A percentile compares a stretch with the other conserved stretches of the same genome.
Evolutionary conservation across 1,140 invertebrate species (phyloP).

Genomic region (Heliothis subflexa): DNA sequence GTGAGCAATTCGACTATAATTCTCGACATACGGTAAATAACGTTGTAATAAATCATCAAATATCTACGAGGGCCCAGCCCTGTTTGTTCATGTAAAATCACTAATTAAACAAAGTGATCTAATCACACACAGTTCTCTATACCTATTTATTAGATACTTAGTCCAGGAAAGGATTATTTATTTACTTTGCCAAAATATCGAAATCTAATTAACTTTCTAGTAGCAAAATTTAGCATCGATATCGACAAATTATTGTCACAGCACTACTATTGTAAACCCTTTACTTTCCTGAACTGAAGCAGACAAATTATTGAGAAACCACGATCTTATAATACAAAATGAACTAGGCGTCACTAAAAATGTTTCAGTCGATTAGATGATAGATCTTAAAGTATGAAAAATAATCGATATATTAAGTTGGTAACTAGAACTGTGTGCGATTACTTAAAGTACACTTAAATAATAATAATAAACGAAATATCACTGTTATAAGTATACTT

Average conservation of each 20-base stretch:
- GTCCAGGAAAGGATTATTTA: too few species aligned
- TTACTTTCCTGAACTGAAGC: too few species aligned
- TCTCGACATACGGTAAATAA: not conserved
- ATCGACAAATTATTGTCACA: too few species aligned
- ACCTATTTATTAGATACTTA: not conserved
- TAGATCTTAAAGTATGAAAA: not conserved
- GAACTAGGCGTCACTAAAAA: not conserved
- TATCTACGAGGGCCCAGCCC: conserved; percentile 50
- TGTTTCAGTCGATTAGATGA: conserved; percentile 11
- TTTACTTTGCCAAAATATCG: too few species aligned
- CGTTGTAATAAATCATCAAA: conserved; percentile 39
- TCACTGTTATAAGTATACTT: conserved; percentile 51
- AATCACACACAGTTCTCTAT: not conserved
- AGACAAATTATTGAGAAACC: too few species aligned
- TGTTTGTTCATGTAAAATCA: conserved; percentile 48
- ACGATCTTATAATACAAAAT: conserved; percentile 18
- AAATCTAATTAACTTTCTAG: too few species aligned
- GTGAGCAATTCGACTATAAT: conserved; percentile 37
- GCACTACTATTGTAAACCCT: too few species aligned
- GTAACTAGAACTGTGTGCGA: conserved; percentile 9
- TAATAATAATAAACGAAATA: conserved; percentile 50
- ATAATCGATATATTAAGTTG: not conserved
- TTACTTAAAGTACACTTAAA: conserved; percentile 32
- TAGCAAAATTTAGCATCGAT: too few species aligned
- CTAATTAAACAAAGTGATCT: conserved; percentile 27